These are phyloP conservation scores for Thaleichthys pacificus DNA, from an alignment of 2,797 vertebrate species.

Conservation along the genomic window DNA sequence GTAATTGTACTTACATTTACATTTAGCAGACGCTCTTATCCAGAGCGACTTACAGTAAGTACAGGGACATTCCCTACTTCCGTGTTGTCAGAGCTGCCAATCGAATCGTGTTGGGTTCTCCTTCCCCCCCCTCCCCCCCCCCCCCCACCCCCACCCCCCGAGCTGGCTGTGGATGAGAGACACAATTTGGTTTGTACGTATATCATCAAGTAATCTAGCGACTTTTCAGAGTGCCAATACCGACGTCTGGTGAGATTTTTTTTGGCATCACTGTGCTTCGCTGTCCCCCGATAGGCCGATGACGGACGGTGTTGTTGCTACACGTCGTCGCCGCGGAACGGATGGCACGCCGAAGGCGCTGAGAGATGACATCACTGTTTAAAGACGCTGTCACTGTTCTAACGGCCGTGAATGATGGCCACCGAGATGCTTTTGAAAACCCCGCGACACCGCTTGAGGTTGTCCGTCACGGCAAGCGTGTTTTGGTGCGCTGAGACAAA, in stretches of 20 bases:
- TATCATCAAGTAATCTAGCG: no score
- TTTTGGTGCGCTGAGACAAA: constrained; percentile 8
- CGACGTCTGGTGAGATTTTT: not conserved
- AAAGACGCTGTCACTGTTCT: constrained; percentile 39
- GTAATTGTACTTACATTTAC: no score
- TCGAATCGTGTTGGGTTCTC: constrained; percentile 8
- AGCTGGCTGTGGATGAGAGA: no score
- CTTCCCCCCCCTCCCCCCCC: not conserved
- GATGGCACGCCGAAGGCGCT: constrained; percentile 39
- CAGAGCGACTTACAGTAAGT: no score
- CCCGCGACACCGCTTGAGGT: constrained; percentile 44
- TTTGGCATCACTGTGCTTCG: not conserved
- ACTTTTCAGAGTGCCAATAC: not conserved
- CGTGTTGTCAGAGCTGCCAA: constrained; percentile 24
- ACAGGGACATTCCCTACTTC: no score
- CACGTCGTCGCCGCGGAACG: constrained; percentile 33
- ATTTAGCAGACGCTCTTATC: no score
- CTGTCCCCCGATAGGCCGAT: constrained; percentile 10
- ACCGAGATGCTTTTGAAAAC: constrained; percentile 47
- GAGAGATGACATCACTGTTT: constrained; percentile 50
- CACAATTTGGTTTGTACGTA: no score
- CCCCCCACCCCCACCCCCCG: not conserved
- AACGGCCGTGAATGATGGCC: constrained; percentile 33
- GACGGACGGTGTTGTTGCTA: constrained; percentile 23
- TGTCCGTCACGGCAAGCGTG: constrained; percentile 48